Evolutionary conservation across 2,797 vertebrate species (phyloP), one percentile per base, ranked within the genome.

Genomic region (Phoxinus dragarum): DNA sequence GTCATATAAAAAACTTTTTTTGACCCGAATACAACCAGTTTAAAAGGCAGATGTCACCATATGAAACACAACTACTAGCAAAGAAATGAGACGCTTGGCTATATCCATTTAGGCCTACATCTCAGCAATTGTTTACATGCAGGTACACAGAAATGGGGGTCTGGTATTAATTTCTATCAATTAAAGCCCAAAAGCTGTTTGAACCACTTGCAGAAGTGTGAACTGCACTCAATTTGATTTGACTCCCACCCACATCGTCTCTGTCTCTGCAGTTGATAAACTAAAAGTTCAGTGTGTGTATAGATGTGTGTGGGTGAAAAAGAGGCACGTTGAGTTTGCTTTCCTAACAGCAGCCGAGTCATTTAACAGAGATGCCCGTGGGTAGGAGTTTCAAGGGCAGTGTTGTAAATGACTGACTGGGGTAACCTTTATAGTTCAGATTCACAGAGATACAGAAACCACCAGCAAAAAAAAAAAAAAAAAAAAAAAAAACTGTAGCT

Each of bases 101-200:
- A 49, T 44, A 49, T 52, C 42, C 61, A 80, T 68, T 67, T 19
- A n/a, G n/a, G n/a, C n/a, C n/a, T n/a, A 68, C 49, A 14, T n/a
- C 31, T 38, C 10, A 66, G 36, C 42, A 40, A 19, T 6, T 76
- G 59, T 68, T 68, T 42, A 77, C 12, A 54, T 6, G 21, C 12
- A 42, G 34, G 74, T 52, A 68, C 75, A 74, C 36, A 23, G 52
- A 84, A 86, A 85, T 72, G 76, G 38, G 21, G 31, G 69, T 90
- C 78, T 74, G 40, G 49, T 69, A 78, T 23, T 79, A 52, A 86
- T 89, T 86, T 86, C 56, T 54, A 74, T 86, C 74, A 87, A 89
- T 88, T 86, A 87, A 86, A 79, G 72, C 79, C 74, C 38, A 23
- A 87, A 88, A 86, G 85, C 87, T 69, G 87, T 85, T 86, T 84